These are phyloP conservation scores for Drosophila eohydei DNA, from an alignment of 2,888 invertebrate genomes.

Conservation along the genomic window DNA sequence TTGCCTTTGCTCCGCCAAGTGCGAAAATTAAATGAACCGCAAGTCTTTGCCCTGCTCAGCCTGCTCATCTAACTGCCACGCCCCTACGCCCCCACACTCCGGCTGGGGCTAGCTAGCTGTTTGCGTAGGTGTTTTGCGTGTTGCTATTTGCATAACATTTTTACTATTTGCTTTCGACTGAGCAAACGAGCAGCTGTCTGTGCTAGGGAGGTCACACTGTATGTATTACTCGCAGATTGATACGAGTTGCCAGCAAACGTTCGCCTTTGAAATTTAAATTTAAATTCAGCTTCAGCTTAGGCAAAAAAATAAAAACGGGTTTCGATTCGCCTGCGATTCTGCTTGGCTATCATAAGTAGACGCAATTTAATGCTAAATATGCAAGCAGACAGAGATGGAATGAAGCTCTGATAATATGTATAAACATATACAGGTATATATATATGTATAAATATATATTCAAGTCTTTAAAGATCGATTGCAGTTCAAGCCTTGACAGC, in stretches of 20 bases:
- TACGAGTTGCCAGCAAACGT: slow-evolving; percentile 15
- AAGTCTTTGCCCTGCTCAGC: slow-evolving; percentile 44
- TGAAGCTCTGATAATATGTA: neutral
- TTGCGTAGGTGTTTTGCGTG: slow-evolving; percentile 70
- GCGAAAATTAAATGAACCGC: slow-evolving; percentile 79
- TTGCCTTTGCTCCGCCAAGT: slow-evolving; percentile 47
- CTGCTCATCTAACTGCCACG: neutral
- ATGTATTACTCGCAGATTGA: slow-evolving; percentile 19
- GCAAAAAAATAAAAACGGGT: slow-evolving; percentile 50
- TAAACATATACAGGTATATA: neutral
- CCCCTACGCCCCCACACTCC: neutral
- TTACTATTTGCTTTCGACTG: slow-evolving; percentile 44
- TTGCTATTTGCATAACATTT: slow-evolving; percentile 71
- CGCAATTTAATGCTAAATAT: neutral
- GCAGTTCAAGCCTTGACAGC: neutral
- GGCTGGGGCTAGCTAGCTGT: slow-evolving; percentile 19
- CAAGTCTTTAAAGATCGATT: neutral
- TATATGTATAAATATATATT: neutral
- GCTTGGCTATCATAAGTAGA: neutral
- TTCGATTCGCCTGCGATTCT: slow-evolving; percentile 27
- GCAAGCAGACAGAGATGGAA: neutral
- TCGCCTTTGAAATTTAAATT: slow-evolving; percentile 48
- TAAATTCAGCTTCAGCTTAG: slow-evolving; percentile 40
- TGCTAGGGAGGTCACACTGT: slow-evolving; percentile 3
- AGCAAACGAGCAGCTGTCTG: slow-evolving; percentile 36